Conservation (phyloP, 2,888 invertebrate species). For the Drosophila koepferae region DNA sequence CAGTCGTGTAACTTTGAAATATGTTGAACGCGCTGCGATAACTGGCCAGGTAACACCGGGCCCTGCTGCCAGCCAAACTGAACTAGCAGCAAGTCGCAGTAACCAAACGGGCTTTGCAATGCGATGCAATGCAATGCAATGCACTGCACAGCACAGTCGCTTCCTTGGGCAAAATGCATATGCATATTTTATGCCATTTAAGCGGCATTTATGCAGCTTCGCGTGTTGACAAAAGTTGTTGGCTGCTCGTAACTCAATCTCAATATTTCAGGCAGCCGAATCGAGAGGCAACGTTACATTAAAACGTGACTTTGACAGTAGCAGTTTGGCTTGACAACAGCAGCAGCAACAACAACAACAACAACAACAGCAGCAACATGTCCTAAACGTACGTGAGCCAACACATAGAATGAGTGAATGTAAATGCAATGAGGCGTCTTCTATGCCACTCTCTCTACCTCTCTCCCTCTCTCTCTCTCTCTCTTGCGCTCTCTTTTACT, state of each 20-base stretch:
- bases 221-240: conserved; percentile 78
- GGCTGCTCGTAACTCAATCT: conserved; percentile 79
- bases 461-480: background rate
- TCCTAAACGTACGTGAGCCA: conserved; percentile 69
- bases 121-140: background rate
- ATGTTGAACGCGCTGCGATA: conserved; percentile 75
- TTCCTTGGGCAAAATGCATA: conserved; percentile 64
- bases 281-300: conserved; percentile 71
- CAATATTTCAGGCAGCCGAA: conserved; percentile 74
- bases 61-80: conserved; percentile 13
- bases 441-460: conserved; percentile 10
- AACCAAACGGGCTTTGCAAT: conserved; percentile 8
- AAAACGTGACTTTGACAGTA: conserved; percentile 81
- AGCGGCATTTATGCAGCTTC: conserved; percentile 80
- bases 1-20: conserved; percentile 81
- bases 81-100: conserved; percentile 38
- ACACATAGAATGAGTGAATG: conserved; percentile 61
- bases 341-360: conserved; percentile 35
- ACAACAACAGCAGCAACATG: conserved; percentile 36
- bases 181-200: conserved; percentile 80
- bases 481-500: background rate
- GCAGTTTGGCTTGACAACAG: conserved; percentile 55
- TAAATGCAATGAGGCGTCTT: conserved; percentile 58
- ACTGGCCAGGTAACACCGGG: conserved; percentile 74
- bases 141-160: conserved; percentile 1